Base-by-base conservation (phyloP, 2,113 vertebrate genomes). In the Eclectus roratus region DNA sequence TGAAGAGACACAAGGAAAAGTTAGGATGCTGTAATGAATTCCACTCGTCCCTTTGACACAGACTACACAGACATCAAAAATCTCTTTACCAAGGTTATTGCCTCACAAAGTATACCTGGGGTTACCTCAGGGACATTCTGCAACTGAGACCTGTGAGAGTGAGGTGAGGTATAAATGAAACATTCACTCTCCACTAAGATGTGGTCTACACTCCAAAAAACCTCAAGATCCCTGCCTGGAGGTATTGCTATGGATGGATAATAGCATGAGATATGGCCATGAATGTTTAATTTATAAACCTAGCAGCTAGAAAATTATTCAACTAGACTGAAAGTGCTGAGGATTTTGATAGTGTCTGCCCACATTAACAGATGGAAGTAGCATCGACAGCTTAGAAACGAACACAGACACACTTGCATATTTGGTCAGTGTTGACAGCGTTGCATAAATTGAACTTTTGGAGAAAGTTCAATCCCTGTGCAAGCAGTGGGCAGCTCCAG, bases 271-370 rank as follows among this genome's bases (percentile, higher is more conserved):
- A 81, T 80, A 66, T 9, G 53, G 58, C 73, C 70, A 85, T 50
- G 91, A 83, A 91, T 91, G 88, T 93, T 94, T 94, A 74, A 73
- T 87, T 95, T 93, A 94, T 93, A 94, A 90, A 94, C 71, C 93
- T 72, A 94, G 91, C 61, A 95, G 92, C 83, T 90, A 90, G n/a
- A 44, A 96, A 96, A 94, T 91, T 89, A 94, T 93, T 96, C 85
- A 96, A 71, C 92, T 58, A 92, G 91, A 95, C 68, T 91, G 72
- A 66, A 95, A 82, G 64, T 19, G 35, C 85, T 78, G 83, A 88
- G 86, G 92, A 96, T 94, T 94, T 97, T 89, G 95, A 94, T 78
- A 97, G 90, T 65, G 37, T n/a, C 91, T 95, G 86, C 70, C 70
- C 91, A 88, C 35, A 76, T 52, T 72, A 95, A 85, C 77, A 95